These are phyloP conservation scores for Thamnophis elegans DNA, from an alignment of 2,797 vertebrate genomes.

Conservation along the genomic window DNA sequence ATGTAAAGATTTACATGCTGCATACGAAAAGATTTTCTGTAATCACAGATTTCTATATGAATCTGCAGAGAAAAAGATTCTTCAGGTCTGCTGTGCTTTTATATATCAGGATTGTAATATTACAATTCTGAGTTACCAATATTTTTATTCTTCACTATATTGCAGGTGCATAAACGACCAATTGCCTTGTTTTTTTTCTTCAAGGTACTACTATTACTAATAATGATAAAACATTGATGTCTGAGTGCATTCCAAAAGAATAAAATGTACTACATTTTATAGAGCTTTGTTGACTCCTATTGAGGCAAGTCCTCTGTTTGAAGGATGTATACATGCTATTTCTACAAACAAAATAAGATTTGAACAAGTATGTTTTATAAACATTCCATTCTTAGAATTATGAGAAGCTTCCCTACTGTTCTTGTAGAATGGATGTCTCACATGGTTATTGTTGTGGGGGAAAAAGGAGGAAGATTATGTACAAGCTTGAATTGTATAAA, in stretches of 20 bases:
- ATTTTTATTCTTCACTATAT: neutral
- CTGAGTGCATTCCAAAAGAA: neutral
- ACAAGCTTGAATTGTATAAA: neutral
- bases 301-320: neutral
- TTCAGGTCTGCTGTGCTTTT: constrained; percentile 50
- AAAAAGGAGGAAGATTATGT: neutral
- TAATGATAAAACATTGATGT: neutral
- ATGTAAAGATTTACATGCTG: constrained; percentile 55
- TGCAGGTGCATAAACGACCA: constrained; percentile 13
- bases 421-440: neutral
- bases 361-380: neutral
- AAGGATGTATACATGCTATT: neutral
- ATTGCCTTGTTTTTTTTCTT: neutral
- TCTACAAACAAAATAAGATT: neutral
- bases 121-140: neutral
- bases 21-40: constrained; percentile 46
- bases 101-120: constrained; percentile 46
- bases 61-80: constrained; percentile 47
- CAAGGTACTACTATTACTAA: neutral
- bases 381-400: neutral
- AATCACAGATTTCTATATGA: constrained; percentile 44
- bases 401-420: neutral
- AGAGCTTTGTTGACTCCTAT: neutral
- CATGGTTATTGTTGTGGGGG: neutral
- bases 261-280: neutral